Evolutionary conservation across 2,113 vertebrate species (phyloP).

Genomic region (Corynorhinus townsendii): DNA sequence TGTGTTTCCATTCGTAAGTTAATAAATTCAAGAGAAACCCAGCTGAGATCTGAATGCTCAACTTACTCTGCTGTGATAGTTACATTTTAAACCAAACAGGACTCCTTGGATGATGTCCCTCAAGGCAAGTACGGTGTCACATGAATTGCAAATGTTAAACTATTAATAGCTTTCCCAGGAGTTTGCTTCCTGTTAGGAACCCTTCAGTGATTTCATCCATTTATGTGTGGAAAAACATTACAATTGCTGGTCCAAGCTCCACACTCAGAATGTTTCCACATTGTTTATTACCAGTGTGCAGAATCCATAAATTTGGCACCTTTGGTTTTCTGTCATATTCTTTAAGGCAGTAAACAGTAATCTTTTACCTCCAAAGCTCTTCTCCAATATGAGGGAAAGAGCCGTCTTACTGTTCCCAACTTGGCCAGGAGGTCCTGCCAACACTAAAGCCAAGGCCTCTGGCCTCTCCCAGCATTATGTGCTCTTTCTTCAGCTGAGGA

Average conservation of each 20-base stretch:
- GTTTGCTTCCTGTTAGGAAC: constrained; percentile 55
- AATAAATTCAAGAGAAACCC: constrained; percentile 63
- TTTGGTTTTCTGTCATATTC: neutral
- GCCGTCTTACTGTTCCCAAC: accelerated
- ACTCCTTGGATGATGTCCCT: neutral
- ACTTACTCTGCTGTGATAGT: neutral
- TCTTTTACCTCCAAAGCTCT: no score
- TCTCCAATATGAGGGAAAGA: neutral
- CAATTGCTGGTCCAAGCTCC: neutral
- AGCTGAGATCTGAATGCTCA: constrained; percentile 51
- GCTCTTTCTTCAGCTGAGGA: neutral
- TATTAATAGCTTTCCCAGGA: constrained; percentile 60
- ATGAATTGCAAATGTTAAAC: constrained; percentile 67
- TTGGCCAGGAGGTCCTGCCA: neutral
- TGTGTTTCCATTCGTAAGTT: constrained; percentile 56
- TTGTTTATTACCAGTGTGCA: neutral
- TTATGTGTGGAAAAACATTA: constrained; percentile 46
- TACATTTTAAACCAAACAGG: constrained; percentile 68
- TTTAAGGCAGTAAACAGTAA: neutral
- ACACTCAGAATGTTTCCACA: neutral
- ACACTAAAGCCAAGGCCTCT: accelerated
- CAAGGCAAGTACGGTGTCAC: constrained; percentile 27
- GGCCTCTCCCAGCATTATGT: neutral
- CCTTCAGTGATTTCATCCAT: constrained; percentile 36
- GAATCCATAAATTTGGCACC: neutral